Evolutionary conservation across 2,113 vertebrate genomes (phyloP).

Genomic region (Genyomyrus donnyi): DNA sequence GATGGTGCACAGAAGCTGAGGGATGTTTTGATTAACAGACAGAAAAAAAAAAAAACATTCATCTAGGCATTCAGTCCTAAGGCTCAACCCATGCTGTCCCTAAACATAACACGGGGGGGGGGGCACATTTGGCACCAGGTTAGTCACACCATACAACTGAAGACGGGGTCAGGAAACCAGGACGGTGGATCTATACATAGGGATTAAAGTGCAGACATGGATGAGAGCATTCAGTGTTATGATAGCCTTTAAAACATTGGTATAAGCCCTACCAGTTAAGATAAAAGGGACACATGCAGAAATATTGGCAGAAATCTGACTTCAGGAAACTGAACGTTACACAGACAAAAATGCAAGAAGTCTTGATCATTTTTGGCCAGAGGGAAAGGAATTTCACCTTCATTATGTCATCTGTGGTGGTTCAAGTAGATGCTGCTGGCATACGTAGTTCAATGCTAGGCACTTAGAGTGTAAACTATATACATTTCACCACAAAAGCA

Average conservation of each 20-base stretch:
- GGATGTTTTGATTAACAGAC: neutral
- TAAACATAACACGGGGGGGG: neutral
- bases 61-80: neutral
- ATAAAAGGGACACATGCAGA: conserved; percentile 14
- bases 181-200: conserved; percentile 33
- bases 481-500: neutral
- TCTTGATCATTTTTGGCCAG: conserved; percentile 24
- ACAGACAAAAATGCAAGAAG: neutral
- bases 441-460: conserved; percentile 42
- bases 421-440: conserved; percentile 29
- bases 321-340: neutral
- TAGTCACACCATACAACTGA: neutral
- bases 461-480: conserved; percentile 47
- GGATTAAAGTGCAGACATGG: conserved; percentile 66
- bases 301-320: neutral
- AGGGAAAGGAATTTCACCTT: conserved; percentile 37
- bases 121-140: neutral
- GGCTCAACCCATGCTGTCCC: neutral
- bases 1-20: neutral
- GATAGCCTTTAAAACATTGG: conserved; percentile 41
- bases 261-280: conserved; percentile 24
- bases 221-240: conserved; percentile 40
- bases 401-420: conserved; percentile 34
- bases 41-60: neutral
- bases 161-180: conserved; percentile 8